A percentile compares a stretch with the other conserved stretches of the same genome.
phyloP scores from a whole-genome alignment of 2,113 vertebrate species.

The Siniperca chuatsi region DNA sequence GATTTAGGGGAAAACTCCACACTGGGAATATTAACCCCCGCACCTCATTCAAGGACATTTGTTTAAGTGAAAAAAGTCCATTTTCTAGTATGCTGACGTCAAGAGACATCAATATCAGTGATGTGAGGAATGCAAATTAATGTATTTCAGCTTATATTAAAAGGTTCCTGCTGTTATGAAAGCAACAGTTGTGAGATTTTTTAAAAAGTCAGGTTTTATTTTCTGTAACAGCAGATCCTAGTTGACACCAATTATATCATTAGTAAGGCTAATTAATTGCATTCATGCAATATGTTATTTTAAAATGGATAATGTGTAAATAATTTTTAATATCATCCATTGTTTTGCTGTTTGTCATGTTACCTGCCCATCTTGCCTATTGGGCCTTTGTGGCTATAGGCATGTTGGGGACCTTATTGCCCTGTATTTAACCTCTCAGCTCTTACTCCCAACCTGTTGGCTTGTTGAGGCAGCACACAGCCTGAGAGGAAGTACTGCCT shows the following conservation, averaged over 20 bases:
- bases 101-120: constrained; percentile 1
- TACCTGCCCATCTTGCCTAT: not conserved
- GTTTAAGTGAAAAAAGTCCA: constrained; percentile 50
- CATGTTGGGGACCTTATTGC: constrained; percentile 3
- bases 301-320: constrained; percentile 1
- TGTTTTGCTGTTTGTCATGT: constrained; percentile 6
- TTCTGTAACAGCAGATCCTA: not conserved
- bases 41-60: constrained; percentile 70
- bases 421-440: constrained; percentile 29
- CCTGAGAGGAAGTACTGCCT: constrained; percentile 8
- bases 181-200: not conserved
- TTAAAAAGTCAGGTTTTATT: not conserved
- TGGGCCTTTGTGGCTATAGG: constrained; percentile 12
- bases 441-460: not conserved
- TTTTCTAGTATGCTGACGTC: constrained; percentile 32
- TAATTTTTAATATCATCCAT: constrained; percentile 5
- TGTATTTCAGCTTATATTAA: not conserved
- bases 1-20: constrained; percentile 46
- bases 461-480: constrained; percentile 9
- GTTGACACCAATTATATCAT: constrained; percentile 2
- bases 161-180: not conserved
- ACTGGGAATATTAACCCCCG: constrained; percentile 60
- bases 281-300: not conserved
- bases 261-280: not conserved
- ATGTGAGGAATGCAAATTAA: constrained; percentile 8